Evolutionary conservation across 2,888 invertebrate genomes (phyloP).

Genomic region (Pseudococcus viburni): DNA sequence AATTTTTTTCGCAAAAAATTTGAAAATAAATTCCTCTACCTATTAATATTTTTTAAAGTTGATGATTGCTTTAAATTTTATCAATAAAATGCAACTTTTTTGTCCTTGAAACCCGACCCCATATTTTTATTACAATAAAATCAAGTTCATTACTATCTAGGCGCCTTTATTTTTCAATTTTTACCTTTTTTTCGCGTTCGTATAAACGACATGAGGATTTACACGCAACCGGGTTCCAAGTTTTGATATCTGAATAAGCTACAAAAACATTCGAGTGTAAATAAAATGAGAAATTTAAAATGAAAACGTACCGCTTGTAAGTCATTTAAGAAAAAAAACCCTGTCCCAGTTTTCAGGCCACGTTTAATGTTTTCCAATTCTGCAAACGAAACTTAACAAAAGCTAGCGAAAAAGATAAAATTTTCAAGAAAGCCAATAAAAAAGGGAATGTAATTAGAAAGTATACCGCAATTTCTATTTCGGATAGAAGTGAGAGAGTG

Average conservation of each 20-base stretch:
- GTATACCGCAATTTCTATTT: constrained; percentile 64
- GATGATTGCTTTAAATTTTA: too few relatives aligned
- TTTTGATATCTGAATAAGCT: constrained; percentile 6
- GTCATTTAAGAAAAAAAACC: constrained; percentile 41
- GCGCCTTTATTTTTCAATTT: too few relatives aligned
- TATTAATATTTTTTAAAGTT: too few relatives aligned
- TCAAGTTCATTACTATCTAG: too few relatives aligned
- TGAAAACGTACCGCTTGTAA: constrained; percentile 54
- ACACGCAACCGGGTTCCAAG: background rate
- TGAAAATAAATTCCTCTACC: too few relatives aligned
- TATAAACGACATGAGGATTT: background rate
- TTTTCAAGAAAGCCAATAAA: constrained; percentile 63
- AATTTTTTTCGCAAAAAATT: too few relatives aligned
- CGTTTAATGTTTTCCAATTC: constrained; percentile 60
- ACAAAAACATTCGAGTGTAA: constrained; percentile 5
- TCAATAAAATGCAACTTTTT: too few relatives aligned
- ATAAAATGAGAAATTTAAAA: constrained; percentile 47
- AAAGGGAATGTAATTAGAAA: constrained; percentile 63
- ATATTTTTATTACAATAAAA: too few relatives aligned
- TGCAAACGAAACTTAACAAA: constrained; percentile 53
- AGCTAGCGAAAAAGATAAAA: constrained; percentile 61
- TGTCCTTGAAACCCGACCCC: too few relatives aligned
- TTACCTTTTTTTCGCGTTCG: too few relatives aligned
- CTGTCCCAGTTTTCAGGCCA: constrained; percentile 36
- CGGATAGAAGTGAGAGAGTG: constrained; percentile 62